Evolutionary conservation across 2,888 invertebrate genomes (phyloP), one percentile per base, ranked within the genome.

Genomic region (Orthosia cruda): DNA sequence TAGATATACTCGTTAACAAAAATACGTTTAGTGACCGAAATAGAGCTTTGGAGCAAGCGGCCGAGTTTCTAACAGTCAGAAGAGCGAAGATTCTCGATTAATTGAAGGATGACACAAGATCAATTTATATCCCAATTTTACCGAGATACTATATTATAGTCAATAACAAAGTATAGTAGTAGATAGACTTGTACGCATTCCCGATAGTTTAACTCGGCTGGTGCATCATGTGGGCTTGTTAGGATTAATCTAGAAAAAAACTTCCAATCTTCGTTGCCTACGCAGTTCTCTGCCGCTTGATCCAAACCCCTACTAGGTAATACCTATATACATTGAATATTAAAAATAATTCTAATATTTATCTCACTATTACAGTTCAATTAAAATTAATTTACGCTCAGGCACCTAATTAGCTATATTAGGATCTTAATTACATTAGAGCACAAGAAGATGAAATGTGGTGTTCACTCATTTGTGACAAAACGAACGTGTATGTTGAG

Each of bases 291-390:
- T 70, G 67, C 68, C 82, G 73, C 80, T 82, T 55, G 54, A 52
- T 77, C 71, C 73, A 67, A 74, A 82, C 32, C 77, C 67, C 69
- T 74, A 64, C 62, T 61, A 9, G 40, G 40, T 40, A 52, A 16
- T 20, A 45, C 15, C 20, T 84, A 70, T 74, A 73, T 78, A 84
- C 74, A 84, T 75, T 74, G 77, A 73, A 79, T 87, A 87, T 87
- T 86, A 85, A 92, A 92, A 91, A 91, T 91, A 91, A 88, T 77
- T 91, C 89, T 91, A 91, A 84, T 91, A 84, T 82, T 88, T 89
- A 87, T 92, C 88, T 90, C 90, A 92, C 89, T 93, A 92, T 81
- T 82, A 85, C 91, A 92, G 81, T 92, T 89, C 84, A 90, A 87
- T 89, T 90, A 85, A 89, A 79, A 82, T 86, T 69, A 84, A 67